Percentiles rank a stretch among this genome's conserved stretches.
Conservation (phyloP, 2,888 invertebrate genomes). For the Pyrocoelia pectoralis region DNA sequence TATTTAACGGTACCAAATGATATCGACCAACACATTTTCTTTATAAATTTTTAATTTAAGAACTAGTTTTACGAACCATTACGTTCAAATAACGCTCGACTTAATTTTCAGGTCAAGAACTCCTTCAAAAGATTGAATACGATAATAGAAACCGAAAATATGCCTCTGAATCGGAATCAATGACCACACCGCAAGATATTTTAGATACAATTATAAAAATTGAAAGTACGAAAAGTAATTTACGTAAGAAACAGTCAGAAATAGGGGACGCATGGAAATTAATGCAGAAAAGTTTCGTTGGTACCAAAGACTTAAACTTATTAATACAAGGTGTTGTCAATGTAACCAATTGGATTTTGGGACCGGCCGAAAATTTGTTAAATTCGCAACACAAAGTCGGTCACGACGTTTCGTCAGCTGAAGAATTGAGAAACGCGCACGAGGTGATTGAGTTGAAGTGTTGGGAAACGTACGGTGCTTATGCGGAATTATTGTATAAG, state of each 20-base stretch:
- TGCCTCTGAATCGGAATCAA: conserved; percentile 55
- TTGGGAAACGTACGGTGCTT: conserved; percentile 80
- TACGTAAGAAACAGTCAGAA: conserved; percentile 67
- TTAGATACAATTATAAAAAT: conserved; percentile 68
- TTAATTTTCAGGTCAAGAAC: conserved; percentile 55
- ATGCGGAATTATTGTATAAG: conserved; percentile 78
- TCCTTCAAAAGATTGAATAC: conserved; percentile 59
- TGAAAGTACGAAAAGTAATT: conserved; percentile 64
- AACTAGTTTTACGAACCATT: background rate
- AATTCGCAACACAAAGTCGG: conserved; percentile 77
- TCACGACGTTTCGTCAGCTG: conserved; percentile 75
- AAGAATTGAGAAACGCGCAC: conserved; percentile 75
- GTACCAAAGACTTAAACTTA: conserved; percentile 67
- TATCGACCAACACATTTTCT: background rate
- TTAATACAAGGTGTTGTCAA: conserved; percentile 72
- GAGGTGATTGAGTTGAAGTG: conserved; percentile 79
- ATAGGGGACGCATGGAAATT: conserved; percentile 69
- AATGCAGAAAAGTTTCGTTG: conserved; percentile 66
- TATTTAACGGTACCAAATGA: background rate
- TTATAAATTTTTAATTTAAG: background rate
- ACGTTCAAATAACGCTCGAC: background rate
- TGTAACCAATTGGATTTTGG: conserved; percentile 81
- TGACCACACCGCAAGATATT: conserved; percentile 67
- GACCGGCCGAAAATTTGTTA: conserved; percentile 77
- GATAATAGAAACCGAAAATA: conserved; percentile 57